Conservation (phyloP, 2,113 vertebrate species). For the Urocynchramus pylzowi region DNA sequence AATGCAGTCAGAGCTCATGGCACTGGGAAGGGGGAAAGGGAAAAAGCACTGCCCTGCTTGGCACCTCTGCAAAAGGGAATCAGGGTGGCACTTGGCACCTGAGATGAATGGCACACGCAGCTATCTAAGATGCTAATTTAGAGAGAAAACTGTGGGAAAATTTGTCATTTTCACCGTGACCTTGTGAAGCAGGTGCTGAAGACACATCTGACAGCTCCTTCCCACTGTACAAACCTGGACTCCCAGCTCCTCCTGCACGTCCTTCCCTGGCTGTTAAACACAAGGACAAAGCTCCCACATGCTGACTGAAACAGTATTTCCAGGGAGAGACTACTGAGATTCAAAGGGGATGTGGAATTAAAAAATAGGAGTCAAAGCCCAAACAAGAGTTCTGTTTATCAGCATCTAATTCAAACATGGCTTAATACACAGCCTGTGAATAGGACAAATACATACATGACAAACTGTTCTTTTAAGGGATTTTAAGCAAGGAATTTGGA, state of each 20-base stretch:
- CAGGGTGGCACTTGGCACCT: too few species aligned
- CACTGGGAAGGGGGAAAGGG: background rate
- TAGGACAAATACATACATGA: background rate
- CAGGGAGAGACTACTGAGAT: background rate
- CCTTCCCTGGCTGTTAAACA: background rate
- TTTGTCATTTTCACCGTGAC: fast-evolving
- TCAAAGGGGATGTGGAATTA: background rate
- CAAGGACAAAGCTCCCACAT: background rate
- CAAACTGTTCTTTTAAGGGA: background rate
- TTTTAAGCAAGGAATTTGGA: background rate
- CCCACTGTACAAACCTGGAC: background rate
- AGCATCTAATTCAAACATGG: background rate
- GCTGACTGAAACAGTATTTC: background rate
- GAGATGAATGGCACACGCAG: background rate
- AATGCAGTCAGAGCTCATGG: background rate
- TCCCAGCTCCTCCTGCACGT: background rate
- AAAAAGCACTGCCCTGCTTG: background rate
- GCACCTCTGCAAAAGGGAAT: background rate
- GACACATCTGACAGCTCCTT: background rate
- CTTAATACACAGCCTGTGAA: background rate
- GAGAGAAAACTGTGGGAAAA: background rate
- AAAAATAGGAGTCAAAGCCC: background rate
- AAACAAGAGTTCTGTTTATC: background rate
- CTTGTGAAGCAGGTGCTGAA: background rate
- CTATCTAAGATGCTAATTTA: background rate